These are phyloP conservation scores for Mesochorus sp. DNA, from an alignment of 2,888 invertebrate species.

Conservation along the genomic window DNA sequence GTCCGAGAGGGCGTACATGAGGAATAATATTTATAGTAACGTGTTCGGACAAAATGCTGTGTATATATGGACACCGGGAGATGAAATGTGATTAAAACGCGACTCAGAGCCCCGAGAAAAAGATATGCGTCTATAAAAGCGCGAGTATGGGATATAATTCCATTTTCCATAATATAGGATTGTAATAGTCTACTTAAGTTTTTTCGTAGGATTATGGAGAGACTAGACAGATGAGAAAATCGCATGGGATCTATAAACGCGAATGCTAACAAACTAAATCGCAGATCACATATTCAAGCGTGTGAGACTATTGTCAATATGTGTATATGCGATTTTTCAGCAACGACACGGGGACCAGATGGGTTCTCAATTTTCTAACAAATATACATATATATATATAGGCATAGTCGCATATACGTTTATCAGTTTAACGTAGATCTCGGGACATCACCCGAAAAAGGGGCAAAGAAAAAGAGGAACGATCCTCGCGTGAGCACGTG, in stretches of 20 bases:
- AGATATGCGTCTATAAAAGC: background rate
- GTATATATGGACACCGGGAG: slow-evolving; percentile 2
- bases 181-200: too few species aligned
- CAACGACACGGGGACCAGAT: slow-evolving; percentile 36
- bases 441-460: slow-evolving; percentile 7
- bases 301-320: slow-evolving; percentile 13
- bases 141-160: too few species aligned
- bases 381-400: slow-evolving; percentile 3
- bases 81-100: slow-evolving; percentile 44
- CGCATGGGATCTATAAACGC: slow-evolving; percentile 23
- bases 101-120: slow-evolving; percentile 5
- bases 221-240: slow-evolving; percentile 16
- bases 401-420: too few species aligned
- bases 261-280: slow-evolving; percentile 41
- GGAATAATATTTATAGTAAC: too few species aligned
- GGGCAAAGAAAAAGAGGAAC: background rate
- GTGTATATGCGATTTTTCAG: slow-evolving; percentile 1
- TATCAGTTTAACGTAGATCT: slow-evolving; percentile 38
- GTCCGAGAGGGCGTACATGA: too few species aligned
- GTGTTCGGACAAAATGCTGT: slow-evolving; percentile 27
- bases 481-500: background rate
- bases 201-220: too few species aligned
- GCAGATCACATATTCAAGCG: slow-evolving; percentile 48
- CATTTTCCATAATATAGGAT: too few species aligned
- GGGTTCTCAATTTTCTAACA: slow-evolving; percentile 37